phyloP scores from a whole-genome alignment of 1,140 invertebrate genomes.

The Metopolophium dirhodum region DNA sequence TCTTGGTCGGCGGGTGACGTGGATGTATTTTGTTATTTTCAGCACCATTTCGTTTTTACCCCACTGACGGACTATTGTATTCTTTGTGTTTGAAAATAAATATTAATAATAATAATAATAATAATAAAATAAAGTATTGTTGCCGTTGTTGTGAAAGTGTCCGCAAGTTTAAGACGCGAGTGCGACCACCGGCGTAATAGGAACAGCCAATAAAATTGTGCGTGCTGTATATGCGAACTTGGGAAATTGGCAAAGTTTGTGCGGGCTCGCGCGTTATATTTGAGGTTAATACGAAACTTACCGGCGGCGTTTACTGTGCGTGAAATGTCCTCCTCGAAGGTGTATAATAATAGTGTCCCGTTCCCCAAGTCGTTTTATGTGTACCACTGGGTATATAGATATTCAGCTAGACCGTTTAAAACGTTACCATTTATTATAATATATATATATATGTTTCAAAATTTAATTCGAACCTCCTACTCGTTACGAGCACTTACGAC shows the following conservation, averaged over 20 bases:
- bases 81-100: not conserved
- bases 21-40: not conserved
- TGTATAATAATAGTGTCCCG: not conserved
- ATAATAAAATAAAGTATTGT: conserved; percentile 42
- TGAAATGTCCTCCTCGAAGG: conserved; percentile 31
- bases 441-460: not conserved
- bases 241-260: conserved; percentile 54
- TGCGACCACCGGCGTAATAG: not conserved
- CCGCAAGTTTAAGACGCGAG: not conserved
- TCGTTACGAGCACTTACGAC: not conserved
- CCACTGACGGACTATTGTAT: not conserved
- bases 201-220: conserved; percentile 45
- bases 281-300: conserved; percentile 45
- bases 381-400: not conserved
- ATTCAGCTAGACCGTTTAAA: conserved; percentile 30
- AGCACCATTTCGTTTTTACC: not conserved
- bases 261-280: not conserved
- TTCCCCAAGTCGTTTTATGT: conserved; percentile 31
- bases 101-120: conserved; percentile 6
- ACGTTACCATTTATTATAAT: conserved; percentile 9
- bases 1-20: not conserved
- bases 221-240: conserved; percentile 6
- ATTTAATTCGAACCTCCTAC: not conserved
- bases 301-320: not conserved
- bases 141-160: not conserved